Base-by-base conservation (phyloP, 2,113 vertebrate genomes). In the Pardalotus punctatus region DNA sequence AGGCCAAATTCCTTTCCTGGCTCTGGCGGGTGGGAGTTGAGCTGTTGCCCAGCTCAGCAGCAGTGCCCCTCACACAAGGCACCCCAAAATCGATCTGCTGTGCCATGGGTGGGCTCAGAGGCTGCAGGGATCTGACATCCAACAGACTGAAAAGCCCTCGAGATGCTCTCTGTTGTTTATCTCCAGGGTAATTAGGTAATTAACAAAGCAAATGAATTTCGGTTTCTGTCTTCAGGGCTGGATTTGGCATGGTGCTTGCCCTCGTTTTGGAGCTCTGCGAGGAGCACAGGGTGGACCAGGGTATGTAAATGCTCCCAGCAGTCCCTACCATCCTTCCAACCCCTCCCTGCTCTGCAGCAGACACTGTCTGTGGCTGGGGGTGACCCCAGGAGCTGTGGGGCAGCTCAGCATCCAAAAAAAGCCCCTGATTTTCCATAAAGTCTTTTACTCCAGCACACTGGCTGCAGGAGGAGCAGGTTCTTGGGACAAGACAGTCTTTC, bases 201-300 rank as follows among this genome's bases (percentile, higher is more conserved):
- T 94, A 97, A 96, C 89, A 95, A 94, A 96, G 93, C 89, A 96
- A 95, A 96, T 96, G 81, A 93, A 97, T 84, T 92, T 93, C 6
- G 2, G 95, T 94, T 96, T 97, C 93, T 93, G 36, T 94, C 94
- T 86, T 66, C 86, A 91, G 83, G 93, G 83, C 42, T 91, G 73
- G 70, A 91, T 91, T 92, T 87, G 86, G 80, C 91, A 56, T 17
- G 9, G 4, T 19, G 38, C 48, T 90, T 73, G 88, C 82, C 76
- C 86, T 94, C 11, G 0, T 94, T 95, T 61, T 3, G 5, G 86
- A 69, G 86, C 25, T 73, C 58, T 58, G 35, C 12, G 67, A 56
- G 67, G 74, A 90, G 58, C 85, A 57, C 0, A 6, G 70, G 70
- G 78, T 64, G 81, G 93, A 94, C 9, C n/a, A 25, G 73, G 43